These are phyloP conservation scores for Phodopus roborovskii DNA, from an alignment of 2,113 vertebrate genomes.

Conservation along the genomic window DNA sequence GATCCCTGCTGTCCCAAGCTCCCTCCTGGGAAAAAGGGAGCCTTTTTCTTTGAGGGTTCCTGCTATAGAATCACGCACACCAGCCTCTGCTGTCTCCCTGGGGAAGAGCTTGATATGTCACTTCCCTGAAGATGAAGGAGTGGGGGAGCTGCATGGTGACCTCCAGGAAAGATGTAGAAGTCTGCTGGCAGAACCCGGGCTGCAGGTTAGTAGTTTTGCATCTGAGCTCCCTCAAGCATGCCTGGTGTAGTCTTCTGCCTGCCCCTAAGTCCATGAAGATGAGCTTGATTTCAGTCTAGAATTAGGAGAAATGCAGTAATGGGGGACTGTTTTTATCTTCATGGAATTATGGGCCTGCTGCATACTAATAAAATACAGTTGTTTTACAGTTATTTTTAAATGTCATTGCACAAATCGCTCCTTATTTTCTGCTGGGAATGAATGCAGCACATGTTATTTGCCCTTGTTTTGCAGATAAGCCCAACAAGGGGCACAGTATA, in stretches of 20 bases:
- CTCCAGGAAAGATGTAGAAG: not conserved
- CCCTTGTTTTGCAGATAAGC: not conserved
- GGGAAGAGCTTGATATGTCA: not conserved
- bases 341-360: not conserved
- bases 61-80: accelerated
- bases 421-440: not conserved
- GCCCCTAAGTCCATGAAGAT: not conserved
- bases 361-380: not conserved
- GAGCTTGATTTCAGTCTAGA: not conserved
- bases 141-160: not conserved
- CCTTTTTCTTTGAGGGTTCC: not conserved
- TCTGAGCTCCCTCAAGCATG: not conserved
- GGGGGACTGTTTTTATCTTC: not conserved
- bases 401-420: not conserved
- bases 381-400: not conserved
- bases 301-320: not conserved
- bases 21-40: not conserved
- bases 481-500: not conserved
- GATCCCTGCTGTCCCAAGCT: not conserved
- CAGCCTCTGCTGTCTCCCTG: not conserved
- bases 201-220: not conserved
- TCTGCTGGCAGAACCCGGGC: not conserved
- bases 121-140: not conserved
- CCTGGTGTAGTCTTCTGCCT: not conserved
- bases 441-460: not conserved